phyloP scores from a whole-genome alignment of 2,888 invertebrate species.

The Thyatira batis region DNA sequence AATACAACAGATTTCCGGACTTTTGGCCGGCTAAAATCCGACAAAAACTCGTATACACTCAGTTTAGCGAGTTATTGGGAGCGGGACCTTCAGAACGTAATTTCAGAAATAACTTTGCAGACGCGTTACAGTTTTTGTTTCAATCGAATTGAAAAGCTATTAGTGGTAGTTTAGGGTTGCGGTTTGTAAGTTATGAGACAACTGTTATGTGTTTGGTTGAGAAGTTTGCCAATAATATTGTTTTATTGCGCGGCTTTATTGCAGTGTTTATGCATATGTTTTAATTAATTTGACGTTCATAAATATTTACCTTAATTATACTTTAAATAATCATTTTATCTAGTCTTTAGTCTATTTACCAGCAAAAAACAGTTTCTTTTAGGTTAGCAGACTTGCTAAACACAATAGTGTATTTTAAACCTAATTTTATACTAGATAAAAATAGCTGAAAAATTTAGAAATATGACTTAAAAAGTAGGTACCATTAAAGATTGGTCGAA shows the following conservation, averaged over 20 bases:
- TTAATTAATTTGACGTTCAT: no score
- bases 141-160: background rate
- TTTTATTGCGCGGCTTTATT: background rate
- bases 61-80: constrained; percentile 14
- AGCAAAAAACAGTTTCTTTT: no score
- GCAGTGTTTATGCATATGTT: no score
- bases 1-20: constrained; percentile 74
- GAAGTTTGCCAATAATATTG: background rate
- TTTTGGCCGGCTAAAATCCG: constrained; percentile 44
- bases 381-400: no score
- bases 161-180: background rate
- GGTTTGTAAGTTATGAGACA: background rate
- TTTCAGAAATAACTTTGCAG: constrained; percentile 8
- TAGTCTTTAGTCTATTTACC: no score
- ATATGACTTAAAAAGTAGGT: background rate
- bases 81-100: constrained; percentile 1
- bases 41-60: constrained; percentile 54
- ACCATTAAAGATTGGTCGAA: background rate
- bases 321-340: no score
- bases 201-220: background rate
- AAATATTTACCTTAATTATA: no score
- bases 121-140: background rate
- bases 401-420: no score
- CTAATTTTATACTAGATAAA: background rate
- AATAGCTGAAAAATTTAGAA: background rate